Conservation (phyloP, 2,797 vertebrate genomes). For the Ciconia nigra region DNA sequence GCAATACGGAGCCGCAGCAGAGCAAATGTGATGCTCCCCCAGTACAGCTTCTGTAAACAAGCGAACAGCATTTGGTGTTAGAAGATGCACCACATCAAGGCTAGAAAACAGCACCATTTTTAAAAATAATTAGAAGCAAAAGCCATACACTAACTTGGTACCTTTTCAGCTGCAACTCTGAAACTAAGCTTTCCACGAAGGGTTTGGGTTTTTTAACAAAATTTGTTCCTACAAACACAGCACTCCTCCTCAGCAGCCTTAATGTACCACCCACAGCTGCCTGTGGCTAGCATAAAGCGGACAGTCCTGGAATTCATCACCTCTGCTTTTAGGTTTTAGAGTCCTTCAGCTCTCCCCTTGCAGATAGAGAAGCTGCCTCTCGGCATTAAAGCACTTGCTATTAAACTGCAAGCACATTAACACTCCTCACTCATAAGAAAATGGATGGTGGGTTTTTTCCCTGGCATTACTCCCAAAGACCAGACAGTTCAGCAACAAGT, state of each 20-base stretch:
- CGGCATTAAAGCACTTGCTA: neutral
- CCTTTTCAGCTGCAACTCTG: neutral
- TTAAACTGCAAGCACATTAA: neutral
- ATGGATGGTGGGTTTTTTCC: neutral
- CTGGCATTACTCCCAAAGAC: neutral
- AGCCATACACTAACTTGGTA: neutral
- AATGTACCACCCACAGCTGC: neutral
- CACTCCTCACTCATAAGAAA: neutral
- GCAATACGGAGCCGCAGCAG: neutral
- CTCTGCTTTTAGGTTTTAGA: neutral
- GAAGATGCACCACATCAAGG: neutral
- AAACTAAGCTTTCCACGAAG: neutral
- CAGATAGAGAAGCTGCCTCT: neutral
- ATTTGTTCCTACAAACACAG: neutral
- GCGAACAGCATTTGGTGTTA: fast-evolving
- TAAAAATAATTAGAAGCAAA: neutral
- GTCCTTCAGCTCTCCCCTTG: fast-evolving
- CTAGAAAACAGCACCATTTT: neutral
- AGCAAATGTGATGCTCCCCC: neutral
- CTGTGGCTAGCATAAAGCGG: fast-evolving
- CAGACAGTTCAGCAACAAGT: neutral
- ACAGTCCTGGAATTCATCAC: neutral
- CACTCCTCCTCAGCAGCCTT: neutral
- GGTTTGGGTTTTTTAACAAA: neutral
- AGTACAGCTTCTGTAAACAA: neutral